A percentile compares a stretch with the other conserved stretches of the same genome.
These are phyloP conservation scores for Mya arenaria DNA, from an alignment of 1,140 invertebrate genomes.

Conservation along the genomic window DNA sequence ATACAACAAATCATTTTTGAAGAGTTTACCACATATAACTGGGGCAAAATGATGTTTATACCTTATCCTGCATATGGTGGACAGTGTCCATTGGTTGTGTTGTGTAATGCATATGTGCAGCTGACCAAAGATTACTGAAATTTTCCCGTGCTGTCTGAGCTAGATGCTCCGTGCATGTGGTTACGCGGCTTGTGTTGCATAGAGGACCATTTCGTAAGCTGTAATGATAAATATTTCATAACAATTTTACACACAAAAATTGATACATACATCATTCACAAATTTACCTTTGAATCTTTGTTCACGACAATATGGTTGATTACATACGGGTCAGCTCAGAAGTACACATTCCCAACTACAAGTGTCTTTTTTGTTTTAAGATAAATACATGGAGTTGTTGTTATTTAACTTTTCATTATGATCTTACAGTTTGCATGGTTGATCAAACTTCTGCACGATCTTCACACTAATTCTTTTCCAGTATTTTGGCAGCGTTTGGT, in stretches of 20 bases:
- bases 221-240: no score
- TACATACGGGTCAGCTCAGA: neutral
- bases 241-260: neutral
- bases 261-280: neutral
- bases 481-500: constrained; percentile 23
- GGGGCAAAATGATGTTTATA: no score
- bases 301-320: neutral
- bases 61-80: no score
- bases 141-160: constrained; percentile 49
- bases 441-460: constrained; percentile 29
- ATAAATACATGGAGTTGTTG: no score
- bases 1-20: constrained; percentile 2
- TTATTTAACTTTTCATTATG: no score
- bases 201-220: constrained; percentile 35
- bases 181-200: constrained; percentile 1
- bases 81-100: constrained; percentile 7
- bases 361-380: no score
- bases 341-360: neutral
- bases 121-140: constrained; percentile 54
- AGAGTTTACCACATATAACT: no score
- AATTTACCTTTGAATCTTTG: neutral
- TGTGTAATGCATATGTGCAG: constrained; percentile 3
- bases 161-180: constrained; percentile 36
- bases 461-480: constrained; percentile 44
- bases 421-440: constrained; percentile 27